Evolutionary conservation across 2,797 vertebrate genomes (phyloP).

Genomic region (Pogoniulus pusillus): DNA sequence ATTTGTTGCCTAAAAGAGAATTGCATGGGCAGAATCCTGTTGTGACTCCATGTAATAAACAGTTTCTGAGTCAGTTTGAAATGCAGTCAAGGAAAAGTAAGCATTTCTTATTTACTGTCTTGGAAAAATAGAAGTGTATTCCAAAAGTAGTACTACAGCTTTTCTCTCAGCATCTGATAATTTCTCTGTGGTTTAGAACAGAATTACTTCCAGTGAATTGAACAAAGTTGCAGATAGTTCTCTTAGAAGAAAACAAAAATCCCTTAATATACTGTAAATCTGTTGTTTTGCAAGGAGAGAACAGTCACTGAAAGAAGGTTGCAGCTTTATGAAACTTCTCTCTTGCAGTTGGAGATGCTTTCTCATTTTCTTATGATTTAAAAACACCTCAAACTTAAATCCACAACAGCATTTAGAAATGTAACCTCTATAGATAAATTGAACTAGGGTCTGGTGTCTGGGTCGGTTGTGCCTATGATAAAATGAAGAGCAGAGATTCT

Average conservation of each 20-base stretch:
- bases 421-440: background rate
- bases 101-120: conserved; percentile 39
- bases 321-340: background rate
- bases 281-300: background rate
- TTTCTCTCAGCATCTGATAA: background rate
- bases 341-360: background rate
- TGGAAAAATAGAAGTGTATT: background rate
- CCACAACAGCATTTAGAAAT: background rate
- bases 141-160: background rate
- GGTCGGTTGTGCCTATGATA: background rate
- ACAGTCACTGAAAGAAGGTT: background rate
- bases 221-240: background rate
- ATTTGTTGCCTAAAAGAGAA: conserved; percentile 95
- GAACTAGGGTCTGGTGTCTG: background rate
- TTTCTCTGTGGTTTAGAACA: background rate
- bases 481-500: background rate
- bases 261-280: background rate
- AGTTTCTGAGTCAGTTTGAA: conserved; percentile 99
- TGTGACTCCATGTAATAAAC: conserved; percentile 97
- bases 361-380: background rate
- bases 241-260: background rate
- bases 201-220: background rate
- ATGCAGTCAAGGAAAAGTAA: conserved; percentile 99
- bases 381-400: background rate
- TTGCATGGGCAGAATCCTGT: conserved; percentile 97